A percentile compares a stretch with the other conserved stretches of the same genome.
Conservation (phyloP, 1,140 invertebrate genomes). For the Steinernema khuongi region DNA sequence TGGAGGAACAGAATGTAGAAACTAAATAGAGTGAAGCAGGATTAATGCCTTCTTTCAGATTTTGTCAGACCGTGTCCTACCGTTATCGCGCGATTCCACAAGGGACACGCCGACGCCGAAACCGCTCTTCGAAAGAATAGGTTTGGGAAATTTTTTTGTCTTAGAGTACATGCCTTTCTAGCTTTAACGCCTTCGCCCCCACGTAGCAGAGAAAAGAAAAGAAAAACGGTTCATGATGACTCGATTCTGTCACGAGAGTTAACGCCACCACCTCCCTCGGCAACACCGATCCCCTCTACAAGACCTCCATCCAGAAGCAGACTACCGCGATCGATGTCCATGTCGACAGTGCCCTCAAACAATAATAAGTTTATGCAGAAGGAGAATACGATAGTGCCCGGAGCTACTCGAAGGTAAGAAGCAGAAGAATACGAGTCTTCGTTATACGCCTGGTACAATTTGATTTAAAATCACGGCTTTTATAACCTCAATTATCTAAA, state of each 20-base stretch:
- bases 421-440: too few species aligned
- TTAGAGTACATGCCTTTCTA: neutral
- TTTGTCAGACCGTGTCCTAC: too few species aligned
- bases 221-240: neutral
- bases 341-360: neutral
- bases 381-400: constrained; percentile 37
- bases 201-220: neutral
- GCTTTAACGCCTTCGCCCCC: constrained; percentile 10
- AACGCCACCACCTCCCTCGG: neutral
- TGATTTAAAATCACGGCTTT: neutral
- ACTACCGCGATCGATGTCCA: neutral
- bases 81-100: too few species aligned
- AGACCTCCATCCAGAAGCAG: constrained; percentile 18
- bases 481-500: too few species aligned
- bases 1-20: constrained; percentile 25
- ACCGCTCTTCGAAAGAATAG: constrained; percentile 26
- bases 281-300: constrained; percentile 8
- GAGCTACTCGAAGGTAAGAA: constrained; percentile 24
- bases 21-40: neutral
- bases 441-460: too few species aligned
- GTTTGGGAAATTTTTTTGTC: neutral
- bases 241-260: neutral
- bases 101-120: constrained; percentile 17
- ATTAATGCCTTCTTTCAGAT: neutral
- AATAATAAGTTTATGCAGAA: constrained; percentile 35